These are phyloP conservation scores for Catharus bicknelli DNA, from an alignment of 2,113 vertebrate species.

Conservation along the genomic window DNA sequence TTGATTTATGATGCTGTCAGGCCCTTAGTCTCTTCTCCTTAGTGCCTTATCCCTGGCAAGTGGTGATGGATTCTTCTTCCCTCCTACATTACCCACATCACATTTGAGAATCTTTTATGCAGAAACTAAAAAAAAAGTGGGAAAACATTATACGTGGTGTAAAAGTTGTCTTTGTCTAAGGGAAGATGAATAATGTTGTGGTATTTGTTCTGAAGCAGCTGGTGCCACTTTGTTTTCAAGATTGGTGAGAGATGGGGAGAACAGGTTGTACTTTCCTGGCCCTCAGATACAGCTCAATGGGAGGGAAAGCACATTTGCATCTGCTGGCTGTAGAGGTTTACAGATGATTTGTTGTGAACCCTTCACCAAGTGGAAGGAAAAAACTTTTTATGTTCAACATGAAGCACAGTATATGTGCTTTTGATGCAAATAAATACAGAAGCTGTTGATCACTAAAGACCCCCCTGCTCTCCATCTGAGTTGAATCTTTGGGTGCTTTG, in stretches of 20 bases:
- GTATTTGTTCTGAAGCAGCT: not conserved
- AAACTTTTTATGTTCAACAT: not conserved
- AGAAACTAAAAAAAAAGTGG: not conserved
- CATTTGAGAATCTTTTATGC: not conserved
- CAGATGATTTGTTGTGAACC: constrained; percentile 22
- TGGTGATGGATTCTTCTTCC: not conserved
- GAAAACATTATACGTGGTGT: not conserved
- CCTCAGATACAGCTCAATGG: not conserved
- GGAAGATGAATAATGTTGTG: not conserved
- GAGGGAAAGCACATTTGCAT: not conserved
- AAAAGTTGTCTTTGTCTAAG: not conserved
- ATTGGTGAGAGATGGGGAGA: not conserved
- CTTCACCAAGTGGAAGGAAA: not conserved
- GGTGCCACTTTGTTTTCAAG: constrained; percentile 1
- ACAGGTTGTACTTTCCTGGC: not conserved
- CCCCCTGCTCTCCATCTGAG: not conserved
- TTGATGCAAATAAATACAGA: not conserved
- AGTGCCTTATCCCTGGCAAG: not conserved
- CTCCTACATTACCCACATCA: not conserved
- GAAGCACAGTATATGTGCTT: not conserved
- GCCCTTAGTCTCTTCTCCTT: not conserved
- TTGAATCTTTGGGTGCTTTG: not conserved
- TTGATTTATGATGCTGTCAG: not conserved
- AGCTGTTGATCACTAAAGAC: not conserved
- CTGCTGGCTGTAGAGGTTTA: not conserved